Base-by-base conservation (phyloP, 2,888 invertebrate genomes). In the Epiblema foenella region DNA sequence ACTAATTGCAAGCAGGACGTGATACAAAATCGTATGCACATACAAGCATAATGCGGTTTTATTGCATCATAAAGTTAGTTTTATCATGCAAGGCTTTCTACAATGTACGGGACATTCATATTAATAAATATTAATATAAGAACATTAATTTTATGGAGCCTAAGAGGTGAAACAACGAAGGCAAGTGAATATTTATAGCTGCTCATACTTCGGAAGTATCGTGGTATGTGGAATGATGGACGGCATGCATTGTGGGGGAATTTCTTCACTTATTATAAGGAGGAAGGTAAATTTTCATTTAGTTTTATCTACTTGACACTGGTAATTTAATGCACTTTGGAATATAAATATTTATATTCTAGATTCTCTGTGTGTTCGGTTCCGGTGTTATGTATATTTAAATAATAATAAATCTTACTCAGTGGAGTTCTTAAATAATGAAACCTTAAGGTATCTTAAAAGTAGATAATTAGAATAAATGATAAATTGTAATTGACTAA, bases 51-150 rank as follows among this genome's bases (percentile, higher is more conserved):
- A 87, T 84, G 78, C 83, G 79, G 79, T 79, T 85, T 90, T 90
- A 91, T 90, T 87, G 80, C 87, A 81, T 77, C 87, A 88, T 92
- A 92, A 91, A 91, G 76, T 88, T 89, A 88, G 81, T 89, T 88
- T 89, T 89, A 89, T 87, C 87, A 89, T 86, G 85, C 79, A 79
- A 77, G 80, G 85, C 85, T 86, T 88, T 81, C 82, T 80, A 85
- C 84, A 82, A 77, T 80, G 85, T 83, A 81, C 78, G 80, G 84
- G 84, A 83, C 82, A 86, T 87, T 85, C 86, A 83, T 87, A 89
- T 90, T 89, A 91, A 91, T 91, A 91, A 91, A 91, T 91, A 90
- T 88, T 89, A 91, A 91, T 91, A 89, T 86, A 81, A 79, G 81
- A 80, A 85, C 85, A 92, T 92, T 91, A 91, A 90, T 87, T 91